phyloP scores from a whole-genome alignment of 2,113 vertebrate species.

The Tinamus guttatus region DNA sequence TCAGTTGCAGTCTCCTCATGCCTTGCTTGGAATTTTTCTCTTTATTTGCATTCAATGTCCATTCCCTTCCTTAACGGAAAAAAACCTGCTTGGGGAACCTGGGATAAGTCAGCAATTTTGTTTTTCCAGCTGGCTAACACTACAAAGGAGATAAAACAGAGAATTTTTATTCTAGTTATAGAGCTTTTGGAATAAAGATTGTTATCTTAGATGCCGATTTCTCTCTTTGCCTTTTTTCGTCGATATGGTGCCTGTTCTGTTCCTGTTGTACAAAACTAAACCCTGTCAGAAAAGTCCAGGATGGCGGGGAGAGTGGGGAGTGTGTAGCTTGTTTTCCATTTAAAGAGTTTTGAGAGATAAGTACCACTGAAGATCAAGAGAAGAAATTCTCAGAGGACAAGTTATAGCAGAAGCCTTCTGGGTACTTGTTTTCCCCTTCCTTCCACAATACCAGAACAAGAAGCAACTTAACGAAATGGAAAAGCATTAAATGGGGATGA shows the following conservation, averaged over 20 bases:
- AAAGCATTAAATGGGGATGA: neutral
- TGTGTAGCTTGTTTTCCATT: neutral
- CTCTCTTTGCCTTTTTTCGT: neutral
- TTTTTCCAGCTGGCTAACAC: neutral
- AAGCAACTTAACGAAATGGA: neutral
- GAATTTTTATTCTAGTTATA: too few relatives aligned
- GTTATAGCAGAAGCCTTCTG: slow-evolving; percentile 14
- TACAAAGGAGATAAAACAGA: neutral
- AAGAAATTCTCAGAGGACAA: slow-evolving; percentile 36
- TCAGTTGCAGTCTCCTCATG: neutral
- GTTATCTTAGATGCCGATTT: neutral
- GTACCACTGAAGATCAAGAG: slow-evolving; percentile 36
- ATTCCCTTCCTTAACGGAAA: neutral
- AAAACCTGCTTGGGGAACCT: neutral
- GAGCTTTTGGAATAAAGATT: neutral
- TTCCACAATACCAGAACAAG: slow-evolving; percentile 11
- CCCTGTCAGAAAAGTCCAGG: neutral
- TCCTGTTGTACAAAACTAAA: neutral
- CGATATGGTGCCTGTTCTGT: neutral
- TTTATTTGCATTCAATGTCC: neutral
- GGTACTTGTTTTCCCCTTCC: slow-evolving; percentile 28
- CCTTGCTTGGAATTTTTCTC: neutral
- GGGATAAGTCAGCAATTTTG: neutral
- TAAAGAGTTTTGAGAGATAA: slow-evolving; percentile 10
- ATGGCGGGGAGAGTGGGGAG: neutral